Conservation (phyloP, 2,888 invertebrate species). For the Himalopsyche japonica region DNA sequence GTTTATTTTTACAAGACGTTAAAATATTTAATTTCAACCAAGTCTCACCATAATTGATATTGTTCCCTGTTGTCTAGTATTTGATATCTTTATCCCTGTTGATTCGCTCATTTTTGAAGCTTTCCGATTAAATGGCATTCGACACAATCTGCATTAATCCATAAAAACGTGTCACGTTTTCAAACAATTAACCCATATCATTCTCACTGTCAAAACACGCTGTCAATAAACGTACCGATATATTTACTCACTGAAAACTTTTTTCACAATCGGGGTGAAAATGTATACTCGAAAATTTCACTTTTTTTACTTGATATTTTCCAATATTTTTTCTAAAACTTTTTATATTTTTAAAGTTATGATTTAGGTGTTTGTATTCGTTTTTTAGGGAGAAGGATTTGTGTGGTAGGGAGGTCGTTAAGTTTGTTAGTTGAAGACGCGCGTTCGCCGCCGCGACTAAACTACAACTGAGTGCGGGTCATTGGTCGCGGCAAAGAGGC, state of each 20-base stretch:
- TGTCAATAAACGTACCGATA: not conserved
- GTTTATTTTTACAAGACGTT: too few relatives aligned
- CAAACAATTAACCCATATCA: not conserved
- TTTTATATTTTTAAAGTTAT: not conserved
- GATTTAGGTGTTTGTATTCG: not conserved
- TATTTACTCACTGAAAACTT: not conserved
- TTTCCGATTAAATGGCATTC: not conserved
- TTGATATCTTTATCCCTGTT: not conserved
- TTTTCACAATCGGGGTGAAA: not conserved
- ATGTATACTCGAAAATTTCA: not conserved
- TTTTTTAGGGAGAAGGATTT: not conserved
- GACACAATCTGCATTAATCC: not conserved
- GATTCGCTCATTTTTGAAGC: not conserved
- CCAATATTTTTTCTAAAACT: not conserved
- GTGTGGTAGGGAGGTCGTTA: not conserved
- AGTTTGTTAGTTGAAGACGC: not conserved
- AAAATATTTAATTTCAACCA: too few relatives aligned
- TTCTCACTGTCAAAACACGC: not conserved
- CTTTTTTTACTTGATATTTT: not conserved
- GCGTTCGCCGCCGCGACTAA: constrained; percentile 27
- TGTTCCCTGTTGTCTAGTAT: not conserved
- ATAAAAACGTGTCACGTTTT: not conserved
- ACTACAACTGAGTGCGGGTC: constrained; percentile 36
- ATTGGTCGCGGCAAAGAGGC: constrained; percentile 34
- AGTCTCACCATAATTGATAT: not conserved